A percentile compares a stretch with the other conserved stretches of the same genome.
These are phyloP conservation scores for Catalaphyllia jardinei DNA, from an alignment of 64 coral and sea anemone genomes.

Conservation along the genomic window DNA sequence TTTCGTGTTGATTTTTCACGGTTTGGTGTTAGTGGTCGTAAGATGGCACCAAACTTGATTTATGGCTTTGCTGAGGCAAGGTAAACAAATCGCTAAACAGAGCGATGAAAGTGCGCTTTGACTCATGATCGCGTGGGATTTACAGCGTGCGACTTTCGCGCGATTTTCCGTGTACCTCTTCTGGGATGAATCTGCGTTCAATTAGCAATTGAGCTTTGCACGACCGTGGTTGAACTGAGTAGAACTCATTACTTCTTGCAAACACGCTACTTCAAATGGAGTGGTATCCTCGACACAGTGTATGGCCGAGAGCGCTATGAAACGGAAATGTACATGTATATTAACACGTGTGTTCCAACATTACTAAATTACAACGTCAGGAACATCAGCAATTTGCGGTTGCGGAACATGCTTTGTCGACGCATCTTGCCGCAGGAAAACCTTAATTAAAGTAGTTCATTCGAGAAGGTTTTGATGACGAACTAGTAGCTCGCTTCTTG, in stretches of 20 bases:
- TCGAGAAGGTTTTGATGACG: not conserved
- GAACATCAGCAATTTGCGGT: not conserved
- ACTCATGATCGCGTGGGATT: conserved; percentile 21
- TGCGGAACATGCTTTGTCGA: not conserved
- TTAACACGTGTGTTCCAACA: conserved; percentile 15
- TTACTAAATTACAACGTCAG: conserved; percentile 15
- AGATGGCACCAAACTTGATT: conserved; percentile 69
- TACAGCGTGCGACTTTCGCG: not conserved
- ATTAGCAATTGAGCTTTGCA: not conserved
- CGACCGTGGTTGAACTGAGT: conserved; percentile 2
- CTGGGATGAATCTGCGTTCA: not conserved
- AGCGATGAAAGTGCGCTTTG: conserved; percentile 45
- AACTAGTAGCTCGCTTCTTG: not conserved
- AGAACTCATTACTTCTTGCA: conserved; percentile 13
- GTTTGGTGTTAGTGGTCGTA: conserved; percentile 46
- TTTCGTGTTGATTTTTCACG: conserved; percentile 53
- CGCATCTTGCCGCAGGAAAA: not conserved
- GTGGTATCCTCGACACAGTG: conserved; percentile 13
- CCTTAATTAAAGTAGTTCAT: not conserved
- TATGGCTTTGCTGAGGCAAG: conserved; percentile 57
- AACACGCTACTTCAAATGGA: conserved; percentile 40
- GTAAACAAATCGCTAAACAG: conserved; percentile 49
- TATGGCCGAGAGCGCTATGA: not conserved
- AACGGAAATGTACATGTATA: conserved; percentile 41
- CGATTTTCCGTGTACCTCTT: not conserved